Percentiles rank a stretch among this genome's conserved stretches.
These are phyloP conservation scores for Gasterosteus aculeatus DNA, from an alignment of 2,113 vertebrate genomes.

Conservation along the genomic window DNA sequence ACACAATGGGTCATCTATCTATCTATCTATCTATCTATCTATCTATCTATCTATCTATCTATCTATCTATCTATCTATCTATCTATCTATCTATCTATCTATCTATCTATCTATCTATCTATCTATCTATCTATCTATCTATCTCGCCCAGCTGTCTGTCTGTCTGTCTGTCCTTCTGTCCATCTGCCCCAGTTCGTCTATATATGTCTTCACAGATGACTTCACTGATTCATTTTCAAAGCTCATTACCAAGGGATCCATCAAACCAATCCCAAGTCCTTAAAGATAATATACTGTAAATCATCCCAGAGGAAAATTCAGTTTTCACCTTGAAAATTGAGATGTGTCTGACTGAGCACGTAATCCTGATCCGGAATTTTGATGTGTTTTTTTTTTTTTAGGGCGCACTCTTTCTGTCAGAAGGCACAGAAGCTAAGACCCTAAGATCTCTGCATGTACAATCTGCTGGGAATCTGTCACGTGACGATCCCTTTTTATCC, in stretches of 20 bases:
- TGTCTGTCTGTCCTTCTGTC: neutral
- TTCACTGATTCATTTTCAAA: constrained; percentile 47
- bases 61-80: neutral
- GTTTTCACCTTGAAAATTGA: constrained; percentile 46
- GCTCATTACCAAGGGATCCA: constrained; percentile 15
- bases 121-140: constrained; percentile 4
- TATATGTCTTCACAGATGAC: constrained; percentile 35
- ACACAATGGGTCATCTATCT: neutral
- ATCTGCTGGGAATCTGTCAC: constrained; percentile 74
- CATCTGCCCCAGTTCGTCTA: neutral
- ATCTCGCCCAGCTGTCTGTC: constrained; percentile 10
- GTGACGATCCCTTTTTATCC: constrained; percentile 68
- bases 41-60: neutral
- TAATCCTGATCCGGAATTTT: constrained; percentile 54
- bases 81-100: neutral
- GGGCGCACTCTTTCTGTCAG: constrained; percentile 50
- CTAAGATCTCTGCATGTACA: constrained; percentile 73
- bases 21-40: neutral
- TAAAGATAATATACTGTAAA: constrained; percentile 38
- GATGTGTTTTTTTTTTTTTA: constrained; percentile 46
- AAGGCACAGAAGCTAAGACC: constrained; percentile 64
- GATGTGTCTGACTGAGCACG: constrained; percentile 45
- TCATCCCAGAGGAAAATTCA: constrained; percentile 20
- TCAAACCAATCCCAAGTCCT: constrained; percentile 32
- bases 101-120: neutral